phyloP scores from a whole-genome alignment of 2,888 invertebrate species.

The Notodonta ziczac region DNA sequence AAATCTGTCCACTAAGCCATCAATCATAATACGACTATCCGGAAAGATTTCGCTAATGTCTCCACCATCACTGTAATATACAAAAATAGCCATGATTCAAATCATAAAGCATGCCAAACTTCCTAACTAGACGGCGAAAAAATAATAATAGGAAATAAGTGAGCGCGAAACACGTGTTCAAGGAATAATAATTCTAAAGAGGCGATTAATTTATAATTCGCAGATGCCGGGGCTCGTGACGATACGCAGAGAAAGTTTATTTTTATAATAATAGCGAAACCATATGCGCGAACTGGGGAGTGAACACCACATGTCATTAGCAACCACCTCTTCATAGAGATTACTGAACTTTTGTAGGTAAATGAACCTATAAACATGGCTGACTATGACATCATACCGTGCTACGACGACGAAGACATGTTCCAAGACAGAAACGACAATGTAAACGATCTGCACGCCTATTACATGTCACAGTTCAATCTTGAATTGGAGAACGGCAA shows the following conservation, averaged over 20 bases:
- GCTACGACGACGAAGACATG: constrained; percentile 68
- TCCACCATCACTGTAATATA: neutral
- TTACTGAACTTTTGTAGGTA: constrained; percentile 76
- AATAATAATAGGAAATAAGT: constrained; percentile 44
- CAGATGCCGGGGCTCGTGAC: constrained; percentile 78
- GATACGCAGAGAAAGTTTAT: constrained; percentile 81
- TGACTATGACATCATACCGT: constrained; percentile 72
- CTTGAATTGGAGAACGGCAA: constrained; percentile 77
- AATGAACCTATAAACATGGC: constrained; percentile 77
- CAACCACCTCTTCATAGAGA: constrained; percentile 65
- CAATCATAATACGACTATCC: neutral
- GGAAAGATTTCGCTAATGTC: neutral
- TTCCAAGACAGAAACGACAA: constrained; percentile 68
- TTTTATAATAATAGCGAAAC: constrained; percentile 83
- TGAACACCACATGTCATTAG: constrained; percentile 76
- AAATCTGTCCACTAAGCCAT: neutral
- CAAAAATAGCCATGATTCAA: constrained; percentile 9
- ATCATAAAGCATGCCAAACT: constrained; percentile 13
- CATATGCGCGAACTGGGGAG: constrained; percentile 69
- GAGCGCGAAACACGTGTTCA: constrained; percentile 65
- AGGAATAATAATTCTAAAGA: constrained; percentile 67
- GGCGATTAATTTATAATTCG: constrained; percentile 77
- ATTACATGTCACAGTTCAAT: constrained; percentile 81
- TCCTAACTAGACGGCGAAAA: constrained; percentile 23
- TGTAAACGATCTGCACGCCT: constrained; percentile 76